These are phyloP conservation scores for Myzus persicae DNA, from an alignment of 1,140 invertebrate genomes.

Conservation along the genomic window DNA sequence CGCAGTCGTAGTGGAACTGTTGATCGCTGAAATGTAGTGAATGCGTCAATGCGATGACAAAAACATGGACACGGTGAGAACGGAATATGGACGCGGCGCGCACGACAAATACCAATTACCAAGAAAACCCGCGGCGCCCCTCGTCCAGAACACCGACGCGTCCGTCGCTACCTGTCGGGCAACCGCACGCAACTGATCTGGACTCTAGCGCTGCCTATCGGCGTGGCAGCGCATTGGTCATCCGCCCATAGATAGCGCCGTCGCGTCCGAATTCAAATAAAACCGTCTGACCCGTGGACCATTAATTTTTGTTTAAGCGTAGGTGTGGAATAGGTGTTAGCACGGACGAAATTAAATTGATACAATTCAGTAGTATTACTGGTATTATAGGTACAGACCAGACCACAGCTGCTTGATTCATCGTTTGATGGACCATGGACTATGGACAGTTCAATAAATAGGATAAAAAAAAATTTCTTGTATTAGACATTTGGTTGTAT, in stretches of 20 bases:
- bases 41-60: slow-evolving; percentile 32
- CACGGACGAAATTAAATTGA: too few relatives aligned
- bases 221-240: background rate
- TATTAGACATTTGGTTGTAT: too few relatives aligned
- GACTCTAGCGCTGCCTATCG: background rate
- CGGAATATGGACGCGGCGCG: slow-evolving; percentile 12
- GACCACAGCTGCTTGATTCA: too few relatives aligned
- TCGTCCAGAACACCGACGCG: background rate
- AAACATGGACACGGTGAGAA: slow-evolving; percentile 40
- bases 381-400: too few relatives aligned
- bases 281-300: background rate
- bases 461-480: too few relatives aligned
- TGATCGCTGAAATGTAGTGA: slow-evolving; percentile 32
- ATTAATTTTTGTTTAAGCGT: too few relatives aligned
- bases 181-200: background rate
- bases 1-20: slow-evolving; percentile 43
- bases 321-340: too few relatives aligned
- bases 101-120: slow-evolving; percentile 52
- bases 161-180: slow-evolving; percentile 1
- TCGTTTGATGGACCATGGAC: too few relatives aligned
- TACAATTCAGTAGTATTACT: too few relatives aligned
- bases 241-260: background rate
- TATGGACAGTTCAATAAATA: too few relatives aligned
- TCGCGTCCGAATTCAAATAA: background rate
- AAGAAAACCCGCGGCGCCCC: slow-evolving; percentile 26